Evolutionary conservation across 2,888 invertebrate genomes (phyloP), one percentile per base, ranked within the genome.

Genomic region (Choreutis nemorana): DNA sequence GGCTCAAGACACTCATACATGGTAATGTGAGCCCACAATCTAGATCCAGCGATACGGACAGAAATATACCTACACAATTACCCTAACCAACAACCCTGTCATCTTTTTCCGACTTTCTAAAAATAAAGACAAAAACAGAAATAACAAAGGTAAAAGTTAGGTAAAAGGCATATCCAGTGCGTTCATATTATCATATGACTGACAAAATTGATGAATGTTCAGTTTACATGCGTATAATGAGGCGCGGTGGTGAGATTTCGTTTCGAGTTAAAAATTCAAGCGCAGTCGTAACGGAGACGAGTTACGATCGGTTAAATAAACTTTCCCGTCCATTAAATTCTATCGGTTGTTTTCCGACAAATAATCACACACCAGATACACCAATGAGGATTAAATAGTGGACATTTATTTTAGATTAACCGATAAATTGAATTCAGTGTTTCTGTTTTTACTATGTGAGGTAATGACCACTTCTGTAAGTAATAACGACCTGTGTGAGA

Each of bases 301-400:
- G 61, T 77, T 70, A 73, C 70, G 67, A 72, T 60, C 71, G 61
- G 64, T 73, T 67, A 75, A 73, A 75, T 72, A 75, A 72, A 73
- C 65, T 55, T 50, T 55, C 61, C 56, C 59, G 57, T 54, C 62
- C 66, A 68, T 72, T 68, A 68, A n/a, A n/a, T n/a, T n/a, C n/a
- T n/a, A n/a, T n/a, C n/a, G n/a, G n/a, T n/a, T n/a, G n/a, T n/a
- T n/a, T n/a, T n/a, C n/a, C n/a, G n/a, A n/a, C n/a, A n/a, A n/a
- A n/a, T n/a, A n/a, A n/a, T n/a, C n/a, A n/a, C n/a, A n/a, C n/a
- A n/a, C n/a, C n/a, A n/a, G n/a, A n/a, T n/a, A n/a, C n/a, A n/a
- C n/a, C n/a, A n/a, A n/a, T n/a, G n/a, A n/a, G n/a, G n/a, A n/a
- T n/a, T n/a, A n/a, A n/a, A n/a, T n/a, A n/a, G n/a, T n/a, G n/a